These are phyloP conservation scores for Ondatra zibethicus DNA, from an alignment of 2,113 vertebrate genomes.

Conservation along the genomic window DNA sequence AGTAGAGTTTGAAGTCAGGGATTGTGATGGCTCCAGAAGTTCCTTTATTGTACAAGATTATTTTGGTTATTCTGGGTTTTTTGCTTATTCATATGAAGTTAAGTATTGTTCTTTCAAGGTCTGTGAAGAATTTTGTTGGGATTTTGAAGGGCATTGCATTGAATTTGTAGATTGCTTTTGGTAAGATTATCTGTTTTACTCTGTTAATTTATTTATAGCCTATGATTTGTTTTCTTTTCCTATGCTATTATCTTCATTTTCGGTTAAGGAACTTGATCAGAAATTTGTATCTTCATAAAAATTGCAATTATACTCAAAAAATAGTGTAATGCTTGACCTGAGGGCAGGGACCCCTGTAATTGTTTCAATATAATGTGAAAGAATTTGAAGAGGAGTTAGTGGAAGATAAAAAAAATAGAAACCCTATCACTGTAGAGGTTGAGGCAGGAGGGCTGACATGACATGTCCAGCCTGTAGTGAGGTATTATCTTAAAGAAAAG, in stretches of 20 bases:
- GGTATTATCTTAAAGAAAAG: background rate
- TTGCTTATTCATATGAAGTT: too few relatives aligned
- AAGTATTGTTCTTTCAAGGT: too few relatives aligned
- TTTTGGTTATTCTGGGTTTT: too few relatives aligned
- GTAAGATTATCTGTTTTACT: background rate
- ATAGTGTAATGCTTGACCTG: background rate
- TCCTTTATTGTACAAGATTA: too few relatives aligned
- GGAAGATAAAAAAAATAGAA: background rate
- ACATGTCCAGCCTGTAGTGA: background rate
- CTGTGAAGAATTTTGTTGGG: too few relatives aligned
- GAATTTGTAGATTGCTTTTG: too few relatives aligned
- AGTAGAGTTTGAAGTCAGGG: too few relatives aligned
- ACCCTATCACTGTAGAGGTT: background rate
- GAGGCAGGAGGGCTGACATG: background rate
- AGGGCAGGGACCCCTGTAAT: background rate
- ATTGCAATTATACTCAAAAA: background rate
- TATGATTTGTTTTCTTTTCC: constrained; percentile 6
- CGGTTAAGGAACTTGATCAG: background rate
- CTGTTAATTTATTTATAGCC: background rate
- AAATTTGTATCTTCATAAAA: background rate
- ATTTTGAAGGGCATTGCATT: too few relatives aligned
- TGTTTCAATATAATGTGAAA: background rate
- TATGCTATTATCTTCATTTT: background rate
- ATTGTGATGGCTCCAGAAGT: too few relatives aligned
- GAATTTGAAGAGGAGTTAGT: background rate